phyloP scores from a whole-genome alignment of 2,797 vertebrate genomes.

The Choloepus didactylus region DNA sequence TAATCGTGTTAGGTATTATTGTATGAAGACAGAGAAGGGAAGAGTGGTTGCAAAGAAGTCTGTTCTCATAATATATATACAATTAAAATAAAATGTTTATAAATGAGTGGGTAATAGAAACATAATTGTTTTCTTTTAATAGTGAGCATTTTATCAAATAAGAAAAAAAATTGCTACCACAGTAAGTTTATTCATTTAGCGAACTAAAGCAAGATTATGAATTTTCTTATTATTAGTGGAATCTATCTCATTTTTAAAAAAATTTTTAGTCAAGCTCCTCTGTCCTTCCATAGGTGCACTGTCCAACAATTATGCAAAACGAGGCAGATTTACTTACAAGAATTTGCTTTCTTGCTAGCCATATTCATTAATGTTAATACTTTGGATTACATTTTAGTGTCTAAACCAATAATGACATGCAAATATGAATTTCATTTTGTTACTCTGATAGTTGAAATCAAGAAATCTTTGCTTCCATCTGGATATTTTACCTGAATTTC shows the following conservation, averaged over 20 bases:
- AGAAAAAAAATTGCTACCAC: background rate
- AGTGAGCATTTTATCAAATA: background rate
- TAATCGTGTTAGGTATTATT: background rate
- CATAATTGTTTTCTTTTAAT: constrained; percentile 28
- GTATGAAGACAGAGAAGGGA: background rate
- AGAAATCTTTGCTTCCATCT: background rate
- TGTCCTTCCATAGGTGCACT: background rate
- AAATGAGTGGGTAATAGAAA: background rate
- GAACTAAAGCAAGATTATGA: background rate
- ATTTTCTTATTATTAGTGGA: background rate
- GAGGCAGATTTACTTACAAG: background rate
- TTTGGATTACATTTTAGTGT: background rate
- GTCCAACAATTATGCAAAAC: background rate
- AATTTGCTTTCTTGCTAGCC: background rate
- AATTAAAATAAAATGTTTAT: constrained; percentile 16
- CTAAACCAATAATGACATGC: background rate
- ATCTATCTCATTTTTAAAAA: background rate
- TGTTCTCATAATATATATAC: background rate
- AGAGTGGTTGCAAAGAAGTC: background rate
- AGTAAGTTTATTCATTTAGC: constrained; percentile 8
- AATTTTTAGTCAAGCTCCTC: background rate
- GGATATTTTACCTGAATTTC: background rate
- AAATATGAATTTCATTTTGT: background rate
- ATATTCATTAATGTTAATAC: background rate
- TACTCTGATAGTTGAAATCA: background rate